These are phyloP conservation scores for Bradypodion ventrale DNA, from an alignment of 2,797 vertebrate species.

Conservation along the genomic window DNA sequence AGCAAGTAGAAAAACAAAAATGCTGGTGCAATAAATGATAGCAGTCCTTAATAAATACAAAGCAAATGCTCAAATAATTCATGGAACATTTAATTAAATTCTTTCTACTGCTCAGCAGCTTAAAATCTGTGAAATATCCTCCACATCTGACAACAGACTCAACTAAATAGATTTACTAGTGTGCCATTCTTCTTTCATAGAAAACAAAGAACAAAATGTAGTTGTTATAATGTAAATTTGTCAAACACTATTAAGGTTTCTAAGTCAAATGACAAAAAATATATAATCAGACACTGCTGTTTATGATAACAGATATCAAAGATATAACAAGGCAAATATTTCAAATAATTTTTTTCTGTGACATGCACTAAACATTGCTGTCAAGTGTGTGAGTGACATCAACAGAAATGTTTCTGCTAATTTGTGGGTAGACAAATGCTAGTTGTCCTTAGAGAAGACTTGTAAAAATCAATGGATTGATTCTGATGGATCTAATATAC, in stretches of 20 bases:
- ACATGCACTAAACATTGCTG: background rate
- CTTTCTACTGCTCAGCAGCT: background rate
- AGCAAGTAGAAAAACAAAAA: background rate
- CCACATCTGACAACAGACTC: accelerated
- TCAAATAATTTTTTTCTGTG: background rate
- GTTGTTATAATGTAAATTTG: background rate
- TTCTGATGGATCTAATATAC: no score
- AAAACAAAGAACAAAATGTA: background rate
- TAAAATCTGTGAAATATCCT: background rate
- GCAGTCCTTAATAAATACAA: background rate
- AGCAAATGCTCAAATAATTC: background rate
- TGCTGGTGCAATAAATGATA: background rate
- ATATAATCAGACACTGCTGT: background rate
- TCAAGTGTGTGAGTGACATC: background rate
- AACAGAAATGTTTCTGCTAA: background rate
- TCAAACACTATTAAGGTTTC: background rate
- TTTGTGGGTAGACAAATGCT: no score
- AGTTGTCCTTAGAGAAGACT: no score
- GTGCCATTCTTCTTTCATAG: background rate
- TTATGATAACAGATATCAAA: accelerated
- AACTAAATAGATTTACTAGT: background rate
- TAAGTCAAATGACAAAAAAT: background rate
- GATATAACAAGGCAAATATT: accelerated
- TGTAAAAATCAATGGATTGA: no score
- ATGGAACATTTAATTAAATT: background rate